These are phyloP conservation scores for Hecatera dysodea DNA, from an alignment of 2,888 invertebrate genomes.

Conservation along the genomic window DNA sequence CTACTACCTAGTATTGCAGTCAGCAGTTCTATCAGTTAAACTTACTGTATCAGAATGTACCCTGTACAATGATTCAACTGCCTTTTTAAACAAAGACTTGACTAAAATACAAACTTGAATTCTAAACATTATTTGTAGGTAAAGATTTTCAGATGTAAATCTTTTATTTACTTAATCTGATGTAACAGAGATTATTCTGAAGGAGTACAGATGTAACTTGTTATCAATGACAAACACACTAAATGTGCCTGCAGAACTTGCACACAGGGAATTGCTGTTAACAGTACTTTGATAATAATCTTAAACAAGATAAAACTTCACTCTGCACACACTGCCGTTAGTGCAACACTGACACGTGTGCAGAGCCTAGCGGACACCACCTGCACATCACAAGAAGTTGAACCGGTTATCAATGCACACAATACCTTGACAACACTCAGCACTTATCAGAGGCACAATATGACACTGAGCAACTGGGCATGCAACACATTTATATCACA, in stretches of 20 bases:
- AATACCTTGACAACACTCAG: constrained; percentile 27
- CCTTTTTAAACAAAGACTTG: neutral
- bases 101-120: neutral
- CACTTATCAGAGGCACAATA: constrained; percentile 20
- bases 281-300: constrained; percentile 1
- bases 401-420: constrained; percentile 7
- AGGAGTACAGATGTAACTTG: constrained; percentile 17
- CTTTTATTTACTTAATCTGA: neutral
- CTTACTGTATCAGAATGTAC: neutral
- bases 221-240: constrained; percentile 20
- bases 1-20: too few relatives aligned
- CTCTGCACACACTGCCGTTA: neutral
- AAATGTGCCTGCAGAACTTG: neutral
- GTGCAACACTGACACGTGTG: neutral
- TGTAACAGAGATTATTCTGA: constrained; percentile 14
- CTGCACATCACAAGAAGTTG: neutral
- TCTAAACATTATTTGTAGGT: neutral
- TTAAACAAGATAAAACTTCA: neutral
- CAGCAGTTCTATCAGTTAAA: neutral
- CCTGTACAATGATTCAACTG: neutral
- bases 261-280: constrained; percentile 12
- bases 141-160: neutral
- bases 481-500: neutral
- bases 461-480: constrained; percentile 4
- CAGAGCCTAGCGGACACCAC: neutral